Evolutionary conservation across 1,140 invertebrate genomes (phyloP), one percentile per base, ranked within the genome.

Genomic region (Tetranychus cinnabarinus): DNA sequence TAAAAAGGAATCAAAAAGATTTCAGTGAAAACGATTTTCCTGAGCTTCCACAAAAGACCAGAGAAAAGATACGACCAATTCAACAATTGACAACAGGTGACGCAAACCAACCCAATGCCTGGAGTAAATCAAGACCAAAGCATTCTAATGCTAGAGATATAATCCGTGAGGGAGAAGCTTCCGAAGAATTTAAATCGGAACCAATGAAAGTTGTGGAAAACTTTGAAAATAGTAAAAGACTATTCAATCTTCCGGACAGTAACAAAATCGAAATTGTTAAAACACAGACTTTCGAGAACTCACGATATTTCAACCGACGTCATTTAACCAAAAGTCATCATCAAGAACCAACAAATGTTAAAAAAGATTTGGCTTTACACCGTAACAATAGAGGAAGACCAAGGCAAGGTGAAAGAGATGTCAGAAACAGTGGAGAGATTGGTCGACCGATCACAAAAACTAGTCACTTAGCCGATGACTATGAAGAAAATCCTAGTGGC

Each of bases 251-350:
- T 31, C 10, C 46, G 34, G 35, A 61, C 31, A 12, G n/a, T 31
- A 6, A 13, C 39, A 59, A 65, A 45, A 4, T 56, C 42, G 54
- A 63, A 36, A 59, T 60, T 2, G 60, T 65, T 15, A 47, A 60
- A 15, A 65, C 62, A 42, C 47, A 61, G 13, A 65, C 64, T 15
- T 65, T 65, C 61, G 63, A 64, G 59, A 65, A 65, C 35, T 65
- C 63, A n/a, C 56, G 60, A 50, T 60, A 45, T 13, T 37, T 55
- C 2, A n/a, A 48, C 4, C 46, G 62, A 23, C 61, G 62, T n/a
- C n/a, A 6, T 8, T 52, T 23, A 52, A 52, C 48, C 48, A 52
- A 52, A 52, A 52, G 1, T 23, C 33, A 33, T 52, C 33, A 52
- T 1, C 15, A 4, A 52, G 48, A 52, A 15, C 33, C 15, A 52